A percentile compares a stretch with the other conserved stretches of the same genome.
Evolutionary conservation across 2,797 vertebrate species (phyloP).

Genomic region (Sardinella longiceps): DNA sequence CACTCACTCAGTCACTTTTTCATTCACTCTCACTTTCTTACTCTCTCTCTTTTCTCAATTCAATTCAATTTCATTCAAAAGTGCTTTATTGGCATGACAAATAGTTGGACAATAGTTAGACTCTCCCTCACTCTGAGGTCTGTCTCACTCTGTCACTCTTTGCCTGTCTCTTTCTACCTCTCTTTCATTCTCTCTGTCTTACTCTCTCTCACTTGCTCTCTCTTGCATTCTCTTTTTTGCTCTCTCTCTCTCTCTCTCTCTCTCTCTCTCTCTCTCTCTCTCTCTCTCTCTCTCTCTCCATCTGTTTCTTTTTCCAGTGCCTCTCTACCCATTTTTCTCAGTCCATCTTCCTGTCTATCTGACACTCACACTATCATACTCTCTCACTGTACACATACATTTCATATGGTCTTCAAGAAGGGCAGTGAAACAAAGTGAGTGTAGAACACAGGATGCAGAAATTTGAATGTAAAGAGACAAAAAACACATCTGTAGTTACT

Average conservation of each 20-base stretch:
- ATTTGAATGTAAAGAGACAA: not conserved
- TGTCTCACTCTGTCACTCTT: slow-evolving; percentile 50
- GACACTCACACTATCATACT: not conserved
- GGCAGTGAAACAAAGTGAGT: not conserved
- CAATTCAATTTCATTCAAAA: too few relatives aligned
- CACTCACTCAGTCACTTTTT: slow-evolving; percentile 50
- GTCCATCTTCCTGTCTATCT: not conserved
- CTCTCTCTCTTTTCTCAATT: slow-evolving; percentile 54
- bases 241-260: slow-evolving; percentile 28
- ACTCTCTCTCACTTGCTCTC: slow-evolving; percentile 33
- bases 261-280: slow-evolving; percentile 46
- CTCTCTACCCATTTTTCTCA: not conserved
- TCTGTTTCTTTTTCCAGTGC: too few relatives aligned
- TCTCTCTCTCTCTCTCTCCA: slow-evolving; percentile 51
- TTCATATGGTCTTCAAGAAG: not conserved
- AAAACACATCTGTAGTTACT: too few relatives aligned
- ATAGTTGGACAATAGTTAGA: too few relatives aligned
- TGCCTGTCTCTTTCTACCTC: slow-evolving; percentile 47
- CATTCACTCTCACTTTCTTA: slow-evolving; percentile 37
- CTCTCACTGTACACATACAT: not conserved
- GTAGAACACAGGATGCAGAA: not conserved
- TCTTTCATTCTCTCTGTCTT: slow-evolving; percentile 50
- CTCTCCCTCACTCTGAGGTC: slow-evolving; percentile 47
- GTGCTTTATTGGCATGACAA: too few relatives aligned
- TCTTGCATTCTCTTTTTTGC: too few relatives aligned